Evolutionary conservation across 1,140 invertebrate species (phyloP).

Genomic region (Aphidius ervi): DNA sequence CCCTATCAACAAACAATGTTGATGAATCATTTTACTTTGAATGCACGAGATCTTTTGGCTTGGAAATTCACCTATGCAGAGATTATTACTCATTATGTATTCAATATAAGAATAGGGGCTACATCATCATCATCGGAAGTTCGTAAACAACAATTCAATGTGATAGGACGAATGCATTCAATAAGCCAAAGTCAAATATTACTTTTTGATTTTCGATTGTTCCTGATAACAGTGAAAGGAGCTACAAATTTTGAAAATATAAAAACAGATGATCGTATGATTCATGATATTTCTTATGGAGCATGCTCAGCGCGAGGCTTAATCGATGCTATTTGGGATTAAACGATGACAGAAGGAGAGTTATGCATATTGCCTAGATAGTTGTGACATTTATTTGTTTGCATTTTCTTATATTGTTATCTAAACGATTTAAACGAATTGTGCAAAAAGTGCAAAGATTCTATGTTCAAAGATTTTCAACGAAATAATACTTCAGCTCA

Average conservation of each 20-base stretch:
- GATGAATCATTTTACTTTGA: conserved; percentile 7
- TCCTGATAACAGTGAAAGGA: conserved; percentile 16
- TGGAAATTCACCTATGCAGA: conserved; percentile 8
- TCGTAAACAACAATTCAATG: neutral
- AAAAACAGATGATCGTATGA: neutral
- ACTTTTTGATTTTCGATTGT: conserved; percentile 20
- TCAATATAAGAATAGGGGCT: neutral
- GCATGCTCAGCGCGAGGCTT: conserved; percentile 34
- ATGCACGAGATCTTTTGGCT: conserved; percentile 13
- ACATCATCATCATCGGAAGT: conserved; percentile 6
- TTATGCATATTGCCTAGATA: too few species aligned
- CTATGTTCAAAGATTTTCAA: conserved; percentile 16
- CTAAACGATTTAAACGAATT: conserved; percentile 5
- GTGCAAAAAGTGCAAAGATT: conserved; percentile 20
- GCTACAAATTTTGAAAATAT: conserved; percentile 15
- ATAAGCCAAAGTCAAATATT: conserved; percentile 16
- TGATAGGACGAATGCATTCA: conserved; percentile 21
- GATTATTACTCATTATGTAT: conserved; percentile 16
- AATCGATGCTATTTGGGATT: conserved; percentile 37
- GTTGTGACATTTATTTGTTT: conserved; percentile 22
- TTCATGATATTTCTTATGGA: conserved; percentile 31
- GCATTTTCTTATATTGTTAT: conserved; percentile 24
- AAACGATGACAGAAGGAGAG: too few species aligned
- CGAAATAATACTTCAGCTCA: conserved; percentile 3
- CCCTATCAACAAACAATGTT: too few species aligned